Evolutionary conservation across 2,888 invertebrate genomes (phyloP).

Genomic region (Drosophila anceps): DNA sequence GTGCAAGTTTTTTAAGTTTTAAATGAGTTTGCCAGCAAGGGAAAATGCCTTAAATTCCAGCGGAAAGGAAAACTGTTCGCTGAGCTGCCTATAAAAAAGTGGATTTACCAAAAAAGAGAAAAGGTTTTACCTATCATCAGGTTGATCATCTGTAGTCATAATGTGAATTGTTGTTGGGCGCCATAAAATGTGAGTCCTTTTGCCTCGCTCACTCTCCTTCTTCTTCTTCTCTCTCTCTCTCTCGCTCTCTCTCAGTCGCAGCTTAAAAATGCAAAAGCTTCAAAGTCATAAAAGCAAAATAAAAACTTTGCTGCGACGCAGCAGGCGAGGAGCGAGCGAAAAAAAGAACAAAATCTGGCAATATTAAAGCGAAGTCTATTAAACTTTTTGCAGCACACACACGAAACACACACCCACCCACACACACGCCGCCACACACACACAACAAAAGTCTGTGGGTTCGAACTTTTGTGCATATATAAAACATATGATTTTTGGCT

Average conservation of each 20-base stretch:
- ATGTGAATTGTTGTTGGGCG: conserved; percentile 11
- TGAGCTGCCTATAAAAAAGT: conserved; percentile 2
- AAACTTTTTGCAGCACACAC: conserved; percentile 57
- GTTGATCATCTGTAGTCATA: conserved; percentile 37
- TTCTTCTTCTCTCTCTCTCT: background rate
- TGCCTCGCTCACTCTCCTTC: background rate
- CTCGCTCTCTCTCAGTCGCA: too few relatives aligned
- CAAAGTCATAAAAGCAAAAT: conserved; percentile 74
- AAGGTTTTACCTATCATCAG: background rate
- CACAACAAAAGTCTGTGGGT: conserved; percentile 30
- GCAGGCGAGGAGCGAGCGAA: conserved; percentile 5
- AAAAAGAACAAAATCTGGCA: conserved; percentile 35
- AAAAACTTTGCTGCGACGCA: conserved; percentile 61
- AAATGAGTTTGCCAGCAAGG: conserved; percentile 45
- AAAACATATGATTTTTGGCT: conserved; percentile 80
- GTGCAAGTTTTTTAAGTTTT: conserved; percentile 53
- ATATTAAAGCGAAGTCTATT: conserved; percentile 76
- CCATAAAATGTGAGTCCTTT: conserved; percentile 33
- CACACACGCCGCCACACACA: background rate
- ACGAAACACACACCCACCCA: background rate
- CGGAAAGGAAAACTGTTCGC: background rate
- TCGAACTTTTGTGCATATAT: conserved; percentile 68
- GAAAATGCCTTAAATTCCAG: conserved; percentile 24
- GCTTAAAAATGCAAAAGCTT: conserved; percentile 45
- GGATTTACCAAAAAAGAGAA: background rate